Conservation (phyloP, 2,888 invertebrate species). For the Malthinus flaveolus region DNA sequence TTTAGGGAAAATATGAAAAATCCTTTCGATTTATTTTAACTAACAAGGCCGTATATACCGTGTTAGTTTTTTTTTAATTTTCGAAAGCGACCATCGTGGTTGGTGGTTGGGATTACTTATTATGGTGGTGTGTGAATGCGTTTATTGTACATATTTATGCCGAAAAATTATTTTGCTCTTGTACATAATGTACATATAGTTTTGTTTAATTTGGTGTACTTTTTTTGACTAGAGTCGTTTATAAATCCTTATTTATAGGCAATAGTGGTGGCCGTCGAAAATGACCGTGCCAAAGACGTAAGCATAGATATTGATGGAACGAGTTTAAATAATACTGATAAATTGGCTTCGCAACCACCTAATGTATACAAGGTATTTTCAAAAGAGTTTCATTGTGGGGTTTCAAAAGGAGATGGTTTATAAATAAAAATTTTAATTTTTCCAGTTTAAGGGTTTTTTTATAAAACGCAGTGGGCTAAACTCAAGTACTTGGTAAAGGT, state of each 20-base stretch:
- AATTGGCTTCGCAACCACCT: constrained; percentile 37
- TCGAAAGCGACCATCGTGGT: not conserved
- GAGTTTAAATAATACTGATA: constrained; percentile 44
- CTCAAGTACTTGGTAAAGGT: constrained; percentile 3
- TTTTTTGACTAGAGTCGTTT: constrained; percentile 8
- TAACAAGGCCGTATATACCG: no score
- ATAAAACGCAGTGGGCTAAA: not conserved
- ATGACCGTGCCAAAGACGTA: constrained; percentile 47
- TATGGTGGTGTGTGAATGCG: not conserved
- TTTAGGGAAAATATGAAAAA: no score
- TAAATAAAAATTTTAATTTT: not conserved
- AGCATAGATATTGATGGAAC: constrained; percentile 51
- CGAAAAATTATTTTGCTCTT: not conserved
- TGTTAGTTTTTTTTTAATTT: no score
- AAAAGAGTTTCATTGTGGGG: constrained; percentile 10
- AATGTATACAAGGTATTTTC: constrained; percentile 38
- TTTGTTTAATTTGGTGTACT: not conserved
- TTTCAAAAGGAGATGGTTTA: not conserved
- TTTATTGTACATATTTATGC: not conserved
- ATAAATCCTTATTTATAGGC: constrained; percentile 49
- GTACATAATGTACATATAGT: not conserved
- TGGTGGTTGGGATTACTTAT: not conserved
- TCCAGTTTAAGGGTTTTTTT: constrained; percentile 1
- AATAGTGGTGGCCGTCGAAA: constrained; percentile 47
- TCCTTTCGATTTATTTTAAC: no score